Conservation (phyloP, 2,113 vertebrate genomes). For the Gulo gulo region DNA sequence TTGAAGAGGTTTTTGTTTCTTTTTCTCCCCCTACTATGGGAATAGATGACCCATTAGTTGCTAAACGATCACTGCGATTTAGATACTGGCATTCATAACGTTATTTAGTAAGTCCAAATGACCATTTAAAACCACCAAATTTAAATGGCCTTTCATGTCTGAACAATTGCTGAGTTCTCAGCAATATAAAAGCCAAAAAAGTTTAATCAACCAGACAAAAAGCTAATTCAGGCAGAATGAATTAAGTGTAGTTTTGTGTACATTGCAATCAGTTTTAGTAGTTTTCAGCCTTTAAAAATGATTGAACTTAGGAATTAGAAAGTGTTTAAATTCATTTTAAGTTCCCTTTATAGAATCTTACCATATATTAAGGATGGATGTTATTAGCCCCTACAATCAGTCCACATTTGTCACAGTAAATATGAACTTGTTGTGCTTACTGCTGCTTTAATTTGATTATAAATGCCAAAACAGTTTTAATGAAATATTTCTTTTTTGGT, state of each 20-base stretch:
- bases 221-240: constrained; percentile 32
- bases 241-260: not conserved
- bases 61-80: not conserved
- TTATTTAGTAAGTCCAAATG: not conserved
- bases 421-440: constrained; percentile 62
- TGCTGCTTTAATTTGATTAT: constrained; percentile 62
- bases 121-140: not conserved
- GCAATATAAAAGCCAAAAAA: constrained; percentile 2
- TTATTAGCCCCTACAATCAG: constrained; percentile 61
- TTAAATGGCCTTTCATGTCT: constrained; percentile 18
- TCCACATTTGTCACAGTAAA: constrained; percentile 59
- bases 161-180: constrained; percentile 6
- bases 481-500: constrained; percentile 61
- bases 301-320: constrained; percentile 68
- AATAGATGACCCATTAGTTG: not conserved
- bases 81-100: not conserved
- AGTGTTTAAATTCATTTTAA: constrained; percentile 51
- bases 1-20: not conserved
- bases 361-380: constrained; percentile 43
- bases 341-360: constrained; percentile 54
- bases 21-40: not conserved
- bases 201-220: constrained; percentile 15
- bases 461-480: constrained; percentile 51
- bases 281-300: constrained; percentile 44
- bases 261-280: constrained; percentile 25